Evolutionary conservation across 2,113 vertebrate genomes (phyloP).

Genomic region (Suricata suricatta): DNA sequence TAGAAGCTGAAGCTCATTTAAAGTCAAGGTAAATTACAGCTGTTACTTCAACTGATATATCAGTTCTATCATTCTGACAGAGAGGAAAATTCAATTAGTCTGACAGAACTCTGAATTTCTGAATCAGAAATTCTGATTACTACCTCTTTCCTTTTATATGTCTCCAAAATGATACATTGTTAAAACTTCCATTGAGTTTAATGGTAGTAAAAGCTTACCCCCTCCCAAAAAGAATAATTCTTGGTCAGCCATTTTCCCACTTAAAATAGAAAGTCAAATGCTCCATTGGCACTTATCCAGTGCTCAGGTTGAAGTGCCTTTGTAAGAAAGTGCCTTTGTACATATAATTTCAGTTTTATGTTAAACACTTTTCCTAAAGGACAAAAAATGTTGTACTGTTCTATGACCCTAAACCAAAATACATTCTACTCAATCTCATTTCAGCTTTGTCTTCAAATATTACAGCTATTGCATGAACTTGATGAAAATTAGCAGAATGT

Average conservation of each 20-base stretch:
- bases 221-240: not conserved
- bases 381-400: not conserved
- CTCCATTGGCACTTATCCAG: not conserved
- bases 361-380: not conserved
- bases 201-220: not conserved
- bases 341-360: conserved; percentile 1
- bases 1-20: conserved; percentile 60
- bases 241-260: not conserved
- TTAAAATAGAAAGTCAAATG: conserved; percentile 11
- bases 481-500: not conserved
- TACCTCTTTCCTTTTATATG: conserved; percentile 18
- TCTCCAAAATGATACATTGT: conserved; percentile 50
- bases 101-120: conserved; percentile 35
- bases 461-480: not conserved
- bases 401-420: not conserved
- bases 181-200: conserved; percentile 54
- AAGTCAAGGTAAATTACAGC: conserved; percentile 71
- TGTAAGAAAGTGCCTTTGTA: not conserved
- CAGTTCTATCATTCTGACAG: conserved; percentile 55
- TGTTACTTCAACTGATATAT: conserved; percentile 61
- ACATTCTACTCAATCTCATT: not conserved
- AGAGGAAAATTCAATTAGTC: conserved; percentile 70
- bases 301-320: not conserved
- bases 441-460: conserved; percentile 40
- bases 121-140: conserved; percentile 24